Evolutionary conservation across 53 echinoderm and acorn worm species (phyloP).

Genomic region (Echinarachnius parma): DNA sequence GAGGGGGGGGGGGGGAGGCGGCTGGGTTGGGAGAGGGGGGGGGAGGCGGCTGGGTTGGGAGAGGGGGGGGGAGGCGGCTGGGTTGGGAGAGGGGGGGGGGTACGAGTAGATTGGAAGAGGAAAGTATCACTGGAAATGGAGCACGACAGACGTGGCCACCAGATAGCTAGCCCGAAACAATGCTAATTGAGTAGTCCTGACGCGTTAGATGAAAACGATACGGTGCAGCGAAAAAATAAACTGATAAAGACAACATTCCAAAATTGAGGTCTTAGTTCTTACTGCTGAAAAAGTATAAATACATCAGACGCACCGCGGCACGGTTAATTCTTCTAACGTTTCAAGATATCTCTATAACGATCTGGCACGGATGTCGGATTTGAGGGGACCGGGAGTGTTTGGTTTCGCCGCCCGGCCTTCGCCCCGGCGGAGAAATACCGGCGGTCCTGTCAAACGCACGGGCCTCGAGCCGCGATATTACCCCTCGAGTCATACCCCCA

Average conservation of each 20-base stretch:
- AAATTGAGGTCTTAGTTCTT: not conserved
- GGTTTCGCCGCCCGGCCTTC: slow-evolving; percentile 17
- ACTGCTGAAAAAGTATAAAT: slow-evolving; percentile 33
- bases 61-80: no score
- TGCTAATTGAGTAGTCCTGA: no score
- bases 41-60: no score
- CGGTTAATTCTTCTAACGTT: slow-evolving; percentile 23
- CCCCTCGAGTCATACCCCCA: slow-evolving; percentile 9
- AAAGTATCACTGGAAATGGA: no score
- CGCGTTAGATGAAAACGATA: slow-evolving; percentile 5
- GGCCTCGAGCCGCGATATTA: no score
- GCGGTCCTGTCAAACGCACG: slow-evolving; percentile 21
- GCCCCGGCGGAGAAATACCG: slow-evolving; percentile 12
- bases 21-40: no score
- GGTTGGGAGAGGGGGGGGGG: no score
- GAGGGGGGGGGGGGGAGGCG: no score
- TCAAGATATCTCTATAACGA: slow-evolving; percentile 33
- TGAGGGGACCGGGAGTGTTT: slow-evolving; percentile 29
- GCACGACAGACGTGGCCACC: no score
- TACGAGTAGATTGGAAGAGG: no score
- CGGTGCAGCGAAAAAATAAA: slow-evolving; percentile 9
- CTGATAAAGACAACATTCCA: slow-evolving; percentile 29
- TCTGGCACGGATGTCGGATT: not conserved
- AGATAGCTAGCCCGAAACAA: no score
- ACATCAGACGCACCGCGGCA: slow-evolving; percentile 29